Conservation (phyloP, 2,797 vertebrate genomes). For the Phylloscopus collybita region DNA sequence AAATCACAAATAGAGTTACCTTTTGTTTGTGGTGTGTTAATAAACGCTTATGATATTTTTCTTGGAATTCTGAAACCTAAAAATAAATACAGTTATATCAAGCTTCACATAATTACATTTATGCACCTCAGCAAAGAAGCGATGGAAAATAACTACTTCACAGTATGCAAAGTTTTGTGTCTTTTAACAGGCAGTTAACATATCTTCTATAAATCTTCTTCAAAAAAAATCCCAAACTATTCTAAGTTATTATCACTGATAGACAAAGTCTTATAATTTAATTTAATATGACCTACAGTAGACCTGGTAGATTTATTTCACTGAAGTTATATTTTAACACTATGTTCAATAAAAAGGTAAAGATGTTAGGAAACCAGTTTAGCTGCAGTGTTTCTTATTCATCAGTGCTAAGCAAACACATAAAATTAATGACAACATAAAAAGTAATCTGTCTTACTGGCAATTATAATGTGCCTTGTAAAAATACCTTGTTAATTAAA, state of each 20-base stretch:
- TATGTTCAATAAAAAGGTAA: background rate
- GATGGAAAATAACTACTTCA: background rate
- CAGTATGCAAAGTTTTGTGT: background rate
- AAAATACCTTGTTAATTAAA: conserved; percentile 57
- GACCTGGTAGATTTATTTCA: background rate
- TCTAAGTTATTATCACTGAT: background rate
- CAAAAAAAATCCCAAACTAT: background rate
- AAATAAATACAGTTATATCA: background rate
- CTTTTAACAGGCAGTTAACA: background rate
- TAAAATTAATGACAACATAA: conserved; percentile 58
- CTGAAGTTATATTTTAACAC: background rate
- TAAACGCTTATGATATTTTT: conserved; percentile 84
- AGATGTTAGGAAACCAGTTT: conserved; percentile 15
- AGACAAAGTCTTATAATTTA: background rate
- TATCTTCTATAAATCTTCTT: background rate
- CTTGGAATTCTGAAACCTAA: conserved; percentile 89
- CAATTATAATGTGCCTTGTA: conserved; percentile 39
- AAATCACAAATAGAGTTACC: conserved; percentile 70
- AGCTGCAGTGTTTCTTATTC: conserved; percentile 7
- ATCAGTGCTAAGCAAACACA: conserved; percentile 41
- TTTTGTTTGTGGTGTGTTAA: conserved; percentile 81
- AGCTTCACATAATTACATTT: background rate
- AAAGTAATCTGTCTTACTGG: conserved; percentile 36
- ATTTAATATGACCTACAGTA: background rate
- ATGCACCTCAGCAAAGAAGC: background rate